A percentile compares a stretch with the other conserved stretches of the same genome.
Conservation (phyloP, 1,140 invertebrate genomes). For the Meloidogyne floridensis region DNA sequence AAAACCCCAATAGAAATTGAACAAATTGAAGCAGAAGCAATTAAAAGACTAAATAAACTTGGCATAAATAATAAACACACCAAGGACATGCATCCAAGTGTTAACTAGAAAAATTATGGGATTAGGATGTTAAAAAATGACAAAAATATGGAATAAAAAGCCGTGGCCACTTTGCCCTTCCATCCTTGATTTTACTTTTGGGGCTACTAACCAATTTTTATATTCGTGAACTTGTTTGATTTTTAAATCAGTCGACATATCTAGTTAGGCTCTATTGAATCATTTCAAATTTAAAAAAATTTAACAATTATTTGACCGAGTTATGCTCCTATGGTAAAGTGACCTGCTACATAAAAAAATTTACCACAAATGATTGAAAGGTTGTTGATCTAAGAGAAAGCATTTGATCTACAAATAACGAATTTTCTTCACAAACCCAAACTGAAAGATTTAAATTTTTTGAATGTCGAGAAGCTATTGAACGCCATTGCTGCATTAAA, state of each 20-base stretch:
- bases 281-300: too few relatives aligned
- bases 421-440: slow-evolving; percentile 55
- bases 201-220: too few relatives aligned
- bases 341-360: too few relatives aligned
- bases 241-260: too few relatives aligned
- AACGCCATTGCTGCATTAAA: slow-evolving; percentile 60
- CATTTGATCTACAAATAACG: slow-evolving; percentile 65
- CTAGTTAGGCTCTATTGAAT: too few relatives aligned
- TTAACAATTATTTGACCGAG: too few relatives aligned
- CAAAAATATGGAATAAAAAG: too few relatives aligned
- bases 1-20: slow-evolving; percentile 66
- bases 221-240: too few relatives aligned
- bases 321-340: too few relatives aligned
- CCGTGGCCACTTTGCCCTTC: too few relatives aligned
- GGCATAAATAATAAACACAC: slow-evolving; percentile 68
- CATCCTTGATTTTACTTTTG: too few relatives aligned
- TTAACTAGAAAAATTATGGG: slow-evolving; percentile 50
- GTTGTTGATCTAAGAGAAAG: slow-evolving; percentile 53
- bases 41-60: slow-evolving; percentile 65
- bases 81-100: slow-evolving; percentile 66
- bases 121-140: slow-evolving; percentile 1
- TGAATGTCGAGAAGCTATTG: slow-evolving; percentile 47
- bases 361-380: slow-evolving; percentile 39
- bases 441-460: slow-evolving; percentile 56
- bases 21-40: slow-evolving; percentile 66